A percentile compares a stretch with the other conserved stretches of the same genome.
These are phyloP conservation scores for Aphaenogaster rudis DNA, from an alignment of 1,140 invertebrate genomes.

Conservation along the genomic window DNA sequence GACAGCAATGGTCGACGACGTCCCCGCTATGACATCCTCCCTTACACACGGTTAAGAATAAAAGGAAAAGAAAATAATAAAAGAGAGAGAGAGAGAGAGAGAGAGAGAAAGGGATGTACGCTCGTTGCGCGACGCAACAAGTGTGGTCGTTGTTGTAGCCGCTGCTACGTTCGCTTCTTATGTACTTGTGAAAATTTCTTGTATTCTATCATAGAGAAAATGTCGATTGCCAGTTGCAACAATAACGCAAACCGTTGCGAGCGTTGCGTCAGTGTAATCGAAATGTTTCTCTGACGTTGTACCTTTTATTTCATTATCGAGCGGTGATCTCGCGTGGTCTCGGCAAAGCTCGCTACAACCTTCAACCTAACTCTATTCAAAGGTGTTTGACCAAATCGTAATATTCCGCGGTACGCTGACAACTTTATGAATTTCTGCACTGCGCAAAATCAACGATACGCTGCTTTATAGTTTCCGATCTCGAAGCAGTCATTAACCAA, in stretches of 20 bases:
- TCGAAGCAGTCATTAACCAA: not conserved
- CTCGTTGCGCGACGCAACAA: constrained; percentile 60
- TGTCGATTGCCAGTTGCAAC: not conserved
- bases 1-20: constrained; percentile 1
- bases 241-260: not conserved
- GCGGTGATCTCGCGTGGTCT: not conserved
- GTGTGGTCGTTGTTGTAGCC: constrained; percentile 53
- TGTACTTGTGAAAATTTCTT: constrained; percentile 24
- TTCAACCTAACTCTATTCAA: not conserved
- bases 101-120: not conserved
- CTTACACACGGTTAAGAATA: not conserved
- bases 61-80: constrained; percentile 16
- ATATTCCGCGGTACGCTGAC: not conserved
- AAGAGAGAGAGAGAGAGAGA: not conserved
- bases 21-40: not conserved
- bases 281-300: not conserved
- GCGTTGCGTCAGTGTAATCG: not conserved
- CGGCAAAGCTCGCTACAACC: not conserved
- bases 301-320: not conserved
- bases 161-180: constrained; percentile 36
- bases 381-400: not conserved
- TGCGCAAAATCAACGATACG: not conserved
- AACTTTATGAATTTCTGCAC: not conserved
- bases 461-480: constrained; percentile 12
- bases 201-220: no score